Base-by-base conservation (phyloP, 2,797 vertebrate genomes). In the Catamblyrhynchus diadema region DNA sequence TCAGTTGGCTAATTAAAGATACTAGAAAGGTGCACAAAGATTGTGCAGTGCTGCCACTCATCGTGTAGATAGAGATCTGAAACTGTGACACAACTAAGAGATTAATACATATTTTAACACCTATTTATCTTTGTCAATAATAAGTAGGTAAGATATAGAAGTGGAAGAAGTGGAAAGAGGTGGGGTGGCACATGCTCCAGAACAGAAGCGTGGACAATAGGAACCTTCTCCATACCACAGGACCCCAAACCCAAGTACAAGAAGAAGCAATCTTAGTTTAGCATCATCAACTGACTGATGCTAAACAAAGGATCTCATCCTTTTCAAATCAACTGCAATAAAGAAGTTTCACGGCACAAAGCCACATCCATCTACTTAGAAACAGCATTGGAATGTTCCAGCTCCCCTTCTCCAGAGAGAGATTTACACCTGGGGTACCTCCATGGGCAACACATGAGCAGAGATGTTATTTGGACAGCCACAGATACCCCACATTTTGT, bases 201-300 rank as follows among this genome's bases (percentile, higher is more conserved):
- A 81, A 45, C 10, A 13, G 0, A 6, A 50, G 1, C 0, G 0
- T 12, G 17, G 79, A 56, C 12, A 32, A 19, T 1, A 71, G 32
- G 57, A 93, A 57, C 42, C 14, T 42, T 61, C 19, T 88, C 51
- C 47, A 8, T 6, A 6, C 19, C 37, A 42, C 64, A 77, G 25
- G 25, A 62, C 30, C 24, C 33, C 24, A 27, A 14, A 20, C 9
- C 15, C 35, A 39, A 53, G 8, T 9, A 77, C 0, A 1, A 77
- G 24, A 17, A 69, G 33, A 33, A 86, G 2, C 4, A 61, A 77
- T 61, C 33, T 39, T 17, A 45, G 23, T 67, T 85, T 8, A n/a
- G 28, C 54, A 53, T 2, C 45, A 50, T 27, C 44, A 41, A 1
- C 2, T 11, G 18, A 33, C 6, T n/a, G 24, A 57, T 39, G 27